Evolutionary conservation across 2,888 invertebrate genomes (phyloP).

Genomic region (Crocallis elinguaria): DNA sequence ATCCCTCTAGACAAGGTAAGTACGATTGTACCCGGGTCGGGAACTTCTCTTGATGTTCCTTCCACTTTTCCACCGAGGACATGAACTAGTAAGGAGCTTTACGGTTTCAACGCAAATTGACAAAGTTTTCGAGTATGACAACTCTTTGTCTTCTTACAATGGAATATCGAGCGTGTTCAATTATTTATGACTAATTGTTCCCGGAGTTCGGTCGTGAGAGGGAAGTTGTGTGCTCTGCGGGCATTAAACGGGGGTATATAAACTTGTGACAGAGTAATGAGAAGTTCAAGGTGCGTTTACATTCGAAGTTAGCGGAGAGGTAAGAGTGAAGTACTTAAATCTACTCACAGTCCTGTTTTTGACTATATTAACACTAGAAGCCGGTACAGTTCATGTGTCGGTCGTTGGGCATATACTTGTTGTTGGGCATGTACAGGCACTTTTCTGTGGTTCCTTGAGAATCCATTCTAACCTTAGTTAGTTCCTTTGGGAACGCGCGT

Average conservation of each 20-base stretch:
- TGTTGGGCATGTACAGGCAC: no score
- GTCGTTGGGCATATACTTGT: no score
- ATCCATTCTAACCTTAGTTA: no score
- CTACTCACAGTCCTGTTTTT: no score
- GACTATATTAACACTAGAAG: no score
- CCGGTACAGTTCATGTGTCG: no score
- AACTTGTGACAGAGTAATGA: slow-evolving; percentile 46
- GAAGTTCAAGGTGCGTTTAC: slow-evolving; percentile 34
- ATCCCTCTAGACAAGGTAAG: slow-evolving; percentile 83
- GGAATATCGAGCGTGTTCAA: slow-evolving; percentile 74
- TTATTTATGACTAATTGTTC: slow-evolving; percentile 78
- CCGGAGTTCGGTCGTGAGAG: slow-evolving; percentile 55
- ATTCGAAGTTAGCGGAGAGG: slow-evolving; percentile 18
- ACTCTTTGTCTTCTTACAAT: slow-evolving; percentile 74
- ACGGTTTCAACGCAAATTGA: slow-evolving; percentile 74
- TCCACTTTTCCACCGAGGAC: slow-evolving; percentile 75
- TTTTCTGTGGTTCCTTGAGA: no score
- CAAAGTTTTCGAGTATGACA: slow-evolving; percentile 76
- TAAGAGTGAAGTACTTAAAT: background rate
- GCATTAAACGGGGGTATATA: slow-evolving; percentile 47
- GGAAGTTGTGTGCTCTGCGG: slow-evolving; percentile 41
- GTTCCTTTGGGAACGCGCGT: no score
- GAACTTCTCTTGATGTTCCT: slow-evolving; percentile 78
- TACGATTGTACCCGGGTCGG: slow-evolving; percentile 68
- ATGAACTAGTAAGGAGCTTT: slow-evolving; percentile 74